Evolutionary conservation across 2,888 invertebrate genomes (phyloP), one percentile per base, ranked within the genome.

Genomic region (Eretmocerus hayati): DNA sequence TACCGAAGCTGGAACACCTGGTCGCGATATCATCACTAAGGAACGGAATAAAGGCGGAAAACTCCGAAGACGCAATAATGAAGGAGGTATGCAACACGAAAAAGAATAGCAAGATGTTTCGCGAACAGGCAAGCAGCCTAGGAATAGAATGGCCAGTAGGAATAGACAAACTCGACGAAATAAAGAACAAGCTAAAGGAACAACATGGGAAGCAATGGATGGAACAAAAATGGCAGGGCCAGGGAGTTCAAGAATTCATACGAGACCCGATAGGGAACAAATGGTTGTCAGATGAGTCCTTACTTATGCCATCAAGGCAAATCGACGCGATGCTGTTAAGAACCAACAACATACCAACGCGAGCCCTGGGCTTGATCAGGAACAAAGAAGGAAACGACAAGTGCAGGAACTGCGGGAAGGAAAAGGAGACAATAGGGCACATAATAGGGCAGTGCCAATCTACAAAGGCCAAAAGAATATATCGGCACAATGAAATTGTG

Each of bases 191-290:
- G n/a, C n/a, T n/a, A n/a, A n/a, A n/a, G n/a, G n/a, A n/a, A n/a
- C n/a, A n/a, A n/a, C n/a, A n/a, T n/a, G n/a, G n/a, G n/a, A n/a
- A n/a, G n/a, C n/a, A n/a, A n/a, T n/a, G n/a, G n/a, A n/a, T n/a
- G n/a, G n/a, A n/a, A n/a, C n/a, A n/a, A n/a, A n/a, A 4, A 8
- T 18, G 30, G 1, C 55, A 56, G n/a, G 50, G 53, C 0, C 51
- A 56, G 20, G 56, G 53, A 1, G 46, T 15, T 3, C 5, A 23
- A 9, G 1, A 1, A 6, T 26, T 26, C 26, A 8, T 11, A 6
- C n/a, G n/a, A n/a, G 11, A 26, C 26, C 6, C 6, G 11, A 26
- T 33, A 1, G 15, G 32, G 9, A 42, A 42, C n/a, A 22, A 13
- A 5, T 42, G 42, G 42, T 13, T 42, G 5, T 15, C 16, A 16